Percentiles rank a stretch among this genome's conserved stretches.
These are phyloP conservation scores for Phataginus tricuspis DNA, from an alignment of 2,797 vertebrate genomes.

Conservation along the genomic window DNA sequence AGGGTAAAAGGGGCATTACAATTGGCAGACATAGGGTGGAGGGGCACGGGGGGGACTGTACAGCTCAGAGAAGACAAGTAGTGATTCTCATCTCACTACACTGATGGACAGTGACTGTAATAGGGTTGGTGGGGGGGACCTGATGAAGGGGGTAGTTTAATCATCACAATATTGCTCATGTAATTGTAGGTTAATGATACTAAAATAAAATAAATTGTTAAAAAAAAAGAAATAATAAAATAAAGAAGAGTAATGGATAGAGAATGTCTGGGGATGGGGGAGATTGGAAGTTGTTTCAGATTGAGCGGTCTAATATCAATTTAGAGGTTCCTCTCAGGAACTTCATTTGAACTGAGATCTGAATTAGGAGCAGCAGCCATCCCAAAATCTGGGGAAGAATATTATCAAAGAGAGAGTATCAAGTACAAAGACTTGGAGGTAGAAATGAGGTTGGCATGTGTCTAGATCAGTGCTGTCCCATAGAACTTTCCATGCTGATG, in stretches of 20 bases:
- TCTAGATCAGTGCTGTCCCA: neutral
- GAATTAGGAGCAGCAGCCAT: neutral
- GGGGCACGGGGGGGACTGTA: no score
- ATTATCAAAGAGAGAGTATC: neutral
- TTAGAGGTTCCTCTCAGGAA: neutral
- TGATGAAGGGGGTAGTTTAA: no score
- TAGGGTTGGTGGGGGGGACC: no score
- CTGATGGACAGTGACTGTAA: no score
- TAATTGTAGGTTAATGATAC: no score
- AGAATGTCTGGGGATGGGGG: neutral
- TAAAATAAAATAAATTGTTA: no score
- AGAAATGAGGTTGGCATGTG: neutral
- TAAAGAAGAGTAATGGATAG: neutral
- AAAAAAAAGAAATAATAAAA: no score
- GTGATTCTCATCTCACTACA: no score
- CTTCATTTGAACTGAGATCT: neutral
- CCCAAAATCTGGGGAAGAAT: neutral
- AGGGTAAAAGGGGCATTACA: no score
- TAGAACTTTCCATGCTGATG: neutral
- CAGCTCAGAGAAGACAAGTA: no score
- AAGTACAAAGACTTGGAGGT: neutral
- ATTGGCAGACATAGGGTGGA: no score
- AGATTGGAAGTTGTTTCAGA: neutral
- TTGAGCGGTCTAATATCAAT: neutral
- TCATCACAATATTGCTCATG: no score